Base-by-base conservation (phyloP, 2,113 vertebrate species). In the Triplophysa tibetana region DNA sequence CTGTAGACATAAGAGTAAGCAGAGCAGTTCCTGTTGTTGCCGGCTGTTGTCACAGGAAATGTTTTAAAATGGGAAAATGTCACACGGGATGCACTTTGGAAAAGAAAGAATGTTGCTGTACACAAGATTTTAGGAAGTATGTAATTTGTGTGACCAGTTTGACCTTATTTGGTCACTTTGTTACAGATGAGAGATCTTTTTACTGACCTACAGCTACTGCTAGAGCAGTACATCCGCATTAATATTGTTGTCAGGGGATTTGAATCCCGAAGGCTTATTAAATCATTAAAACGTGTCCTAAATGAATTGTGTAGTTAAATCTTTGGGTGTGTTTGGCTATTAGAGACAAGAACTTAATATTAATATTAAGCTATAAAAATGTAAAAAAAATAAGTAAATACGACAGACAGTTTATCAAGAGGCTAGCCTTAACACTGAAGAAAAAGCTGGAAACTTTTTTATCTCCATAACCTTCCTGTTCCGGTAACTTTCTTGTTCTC, bases 71-170 rank as follows among this genome's bases (percentile, higher is more conserved):
- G 21, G 24, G 45, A 80, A 26, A 66, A 80, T 19, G 61, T 23
- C 8, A 6, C 19, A 12, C 70, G 41, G 61, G 50, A 80, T 52
- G 60, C 45, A 21, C 69, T 65, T 56, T 80, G 64, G 23, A 65
- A 66, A 80, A 78, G 41, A 69, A 72, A 75, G 26, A 80, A 66
- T 73, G 69, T 80, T 54, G 69, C 54, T 67, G 61, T 73, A 45
- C 74, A 52, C 45, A 33, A 74, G n/a, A 38, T 60, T 21, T 56
- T 7, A 63, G 24, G 10, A 43, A 50, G 58, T 60, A 1, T 56
- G 69, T 61, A 17, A n/a, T 67, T 33, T 16, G 48, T 6, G 12
- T 19, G 13, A 21, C 16, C 11, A 16, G 33, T 75, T 74, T 45
- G 54, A 43, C 60, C 61, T 73, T 65, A 63, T 80, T 73, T 50